These are phyloP conservation scores for Cheilosia pagana DNA, from an alignment of 2,888 invertebrate genomes.

Conservation along the genomic window DNA sequence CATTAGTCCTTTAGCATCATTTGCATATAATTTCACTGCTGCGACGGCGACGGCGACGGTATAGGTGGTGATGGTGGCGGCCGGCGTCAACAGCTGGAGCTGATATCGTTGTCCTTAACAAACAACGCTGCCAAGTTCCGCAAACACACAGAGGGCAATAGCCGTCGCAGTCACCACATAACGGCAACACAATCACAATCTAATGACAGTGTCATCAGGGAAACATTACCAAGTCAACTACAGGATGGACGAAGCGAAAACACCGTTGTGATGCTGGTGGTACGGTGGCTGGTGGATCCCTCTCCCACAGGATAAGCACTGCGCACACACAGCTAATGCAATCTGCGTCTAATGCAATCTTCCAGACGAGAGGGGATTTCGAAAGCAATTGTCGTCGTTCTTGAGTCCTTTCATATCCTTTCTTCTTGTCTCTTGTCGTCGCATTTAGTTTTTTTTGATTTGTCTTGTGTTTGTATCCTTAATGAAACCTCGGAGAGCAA, in stretches of 20 bases:
- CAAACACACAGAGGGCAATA: conserved; percentile 42
- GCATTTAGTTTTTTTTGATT: not conserved
- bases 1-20: conserved; percentile 73
- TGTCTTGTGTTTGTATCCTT: conserved; percentile 37
- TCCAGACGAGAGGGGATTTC: conserved; percentile 43
- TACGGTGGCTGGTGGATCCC: not conserved
- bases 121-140: conserved; percentile 42
- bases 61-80: not conserved
- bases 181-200: conserved; percentile 71
- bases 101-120: conserved; percentile 54
- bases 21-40: conserved; percentile 67
- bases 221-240: conserved; percentile 74
- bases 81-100: conserved; percentile 38
- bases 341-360: conserved; percentile 58
- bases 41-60: not conserved
- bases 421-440: conserved; percentile 12
- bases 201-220: conserved; percentile 74
- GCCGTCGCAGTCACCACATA: conserved; percentile 57
- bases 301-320: conserved; percentile 46
- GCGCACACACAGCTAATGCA: conserved; percentile 12
- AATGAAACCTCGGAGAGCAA: conserved; percentile 68
- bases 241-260: conserved; percentile 33
- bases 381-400: conserved; percentile 58
- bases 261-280: not conserved
- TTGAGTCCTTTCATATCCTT: conserved; percentile 32